These are phyloP conservation scores for Erebia aethiops DNA, from an alignment of 2,888 invertebrate genomes.

Conservation along the genomic window DNA sequence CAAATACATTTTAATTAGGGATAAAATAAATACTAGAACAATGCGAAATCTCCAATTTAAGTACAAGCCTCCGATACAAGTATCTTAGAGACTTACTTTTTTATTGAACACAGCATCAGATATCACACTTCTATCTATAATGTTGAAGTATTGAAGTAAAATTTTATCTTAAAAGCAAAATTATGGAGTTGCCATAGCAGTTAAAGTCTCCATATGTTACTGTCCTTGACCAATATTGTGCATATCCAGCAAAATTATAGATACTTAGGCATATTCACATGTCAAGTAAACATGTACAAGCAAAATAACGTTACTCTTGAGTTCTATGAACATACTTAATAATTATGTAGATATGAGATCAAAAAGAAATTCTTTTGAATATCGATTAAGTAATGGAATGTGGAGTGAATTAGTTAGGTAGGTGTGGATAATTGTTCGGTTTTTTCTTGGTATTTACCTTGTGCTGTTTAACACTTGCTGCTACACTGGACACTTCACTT, in stretches of 20 bases:
- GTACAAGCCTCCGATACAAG: too few relatives aligned
- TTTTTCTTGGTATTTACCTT: slow-evolving; percentile 55
- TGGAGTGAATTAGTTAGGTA: neutral
- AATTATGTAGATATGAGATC: neutral
- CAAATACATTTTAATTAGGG: too few relatives aligned
- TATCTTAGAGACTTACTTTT: too few relatives aligned
- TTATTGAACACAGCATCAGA: too few relatives aligned
- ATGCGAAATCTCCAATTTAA: too few relatives aligned
- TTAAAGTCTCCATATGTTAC: neutral
- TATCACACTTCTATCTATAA: too few relatives aligned
- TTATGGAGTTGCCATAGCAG: neutral
- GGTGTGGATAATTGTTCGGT: neutral
- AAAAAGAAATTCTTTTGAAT: slow-evolving; percentile 8
- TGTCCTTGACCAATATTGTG: neutral
- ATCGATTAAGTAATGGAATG: slow-evolving; percentile 7
- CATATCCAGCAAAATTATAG: neutral
- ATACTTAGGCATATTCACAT: neutral
- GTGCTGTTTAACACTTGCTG: slow-evolving; percentile 65
- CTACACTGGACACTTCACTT: slow-evolving; percentile 63
- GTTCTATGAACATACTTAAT: neutral
- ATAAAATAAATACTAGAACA: too few relatives aligned
- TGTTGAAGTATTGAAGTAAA: too few relatives aligned
- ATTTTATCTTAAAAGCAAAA: neutral
- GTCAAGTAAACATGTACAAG: neutral
- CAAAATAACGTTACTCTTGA: neutral